A percentile compares a stretch with the other conserved stretches of the same genome.
Conservation (phyloP, 1,140 invertebrate genomes). For the Platyscapa corneri region DNA sequence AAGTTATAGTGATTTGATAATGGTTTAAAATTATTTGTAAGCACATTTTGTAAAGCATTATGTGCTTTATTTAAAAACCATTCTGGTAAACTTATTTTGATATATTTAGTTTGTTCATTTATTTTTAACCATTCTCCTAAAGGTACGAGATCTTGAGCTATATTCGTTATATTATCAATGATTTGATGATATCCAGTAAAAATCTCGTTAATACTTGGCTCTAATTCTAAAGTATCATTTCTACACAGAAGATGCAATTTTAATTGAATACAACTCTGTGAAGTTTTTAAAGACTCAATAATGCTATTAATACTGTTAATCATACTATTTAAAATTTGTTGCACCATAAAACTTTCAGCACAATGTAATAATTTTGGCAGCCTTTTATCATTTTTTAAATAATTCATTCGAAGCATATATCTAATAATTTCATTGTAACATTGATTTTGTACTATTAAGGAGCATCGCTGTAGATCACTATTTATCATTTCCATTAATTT, state of each 20-base stretch:
- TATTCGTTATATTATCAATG: conserved; percentile 60
- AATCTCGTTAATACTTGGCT: conserved; percentile 64
- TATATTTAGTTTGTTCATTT: conserved; percentile 50
- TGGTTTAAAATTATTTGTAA: conserved; percentile 62
- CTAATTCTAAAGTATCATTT: conserved; percentile 58
- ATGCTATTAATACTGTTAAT: conserved; percentile 67
- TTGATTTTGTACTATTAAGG: conserved; percentile 58
- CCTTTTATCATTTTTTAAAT: conserved; percentile 53
- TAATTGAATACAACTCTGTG: conserved; percentile 61
- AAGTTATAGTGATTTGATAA: conserved; percentile 60
- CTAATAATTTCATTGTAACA: conserved; percentile 64
- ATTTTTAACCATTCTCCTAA: conserved; percentile 64
- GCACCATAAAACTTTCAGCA: conserved; percentile 64
- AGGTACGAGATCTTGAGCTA: conserved; percentile 67
- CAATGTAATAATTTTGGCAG: conserved; percentile 61
- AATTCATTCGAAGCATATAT: conserved; percentile 52
- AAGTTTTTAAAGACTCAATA: conserved; percentile 60
- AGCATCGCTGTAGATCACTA: conserved; percentile 58
- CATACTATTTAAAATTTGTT: conserved; percentile 68
- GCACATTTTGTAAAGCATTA: conserved; percentile 57
- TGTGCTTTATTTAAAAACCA: conserved; percentile 67
- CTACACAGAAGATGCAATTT: conserved; percentile 65
- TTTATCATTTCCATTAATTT: conserved; percentile 53
- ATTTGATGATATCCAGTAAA: conserved; percentile 62
- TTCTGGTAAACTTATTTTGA: conserved; percentile 62